phyloP scores from a whole-genome alignment of 2,113 vertebrate genomes.

The Oreochromis aureus region DNA sequence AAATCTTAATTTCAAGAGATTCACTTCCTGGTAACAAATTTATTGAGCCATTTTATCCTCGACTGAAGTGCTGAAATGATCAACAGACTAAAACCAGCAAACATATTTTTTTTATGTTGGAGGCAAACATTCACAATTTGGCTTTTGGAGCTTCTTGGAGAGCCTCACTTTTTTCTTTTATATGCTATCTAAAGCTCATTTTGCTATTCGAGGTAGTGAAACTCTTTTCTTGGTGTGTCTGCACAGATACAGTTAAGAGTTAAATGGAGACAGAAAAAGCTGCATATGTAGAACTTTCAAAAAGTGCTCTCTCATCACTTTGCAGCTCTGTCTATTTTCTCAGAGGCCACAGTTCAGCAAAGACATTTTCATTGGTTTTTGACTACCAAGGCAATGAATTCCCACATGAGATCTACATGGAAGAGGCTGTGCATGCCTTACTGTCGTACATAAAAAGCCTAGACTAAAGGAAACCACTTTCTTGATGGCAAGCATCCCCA shows the following conservation, averaged over 20 bases:
- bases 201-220: neutral
- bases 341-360: neutral
- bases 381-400: neutral
- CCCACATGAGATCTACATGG: neutral
- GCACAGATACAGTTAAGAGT: neutral
- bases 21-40: fast-evolving
- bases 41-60: neutral
- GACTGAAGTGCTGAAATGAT: neutral
- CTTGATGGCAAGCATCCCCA: neutral
- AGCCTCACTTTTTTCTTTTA: neutral
- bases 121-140: fast-evolving
- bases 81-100: neutral
- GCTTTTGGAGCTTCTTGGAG: neutral
- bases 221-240: neutral
- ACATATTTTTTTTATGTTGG: neutral
- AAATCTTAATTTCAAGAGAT: neutral
- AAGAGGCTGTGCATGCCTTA: neutral
- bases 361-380: neutral
- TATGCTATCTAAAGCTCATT: neutral
- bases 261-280: neutral
- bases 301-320: constrained; percentile 25
- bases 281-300: neutral
- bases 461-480: neutral
- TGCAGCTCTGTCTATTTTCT: neutral
- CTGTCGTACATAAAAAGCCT: neutral